Conservation (phyloP, 2,113 vertebrate genomes). For the Ptilorrhoa leucosticta region DNA sequence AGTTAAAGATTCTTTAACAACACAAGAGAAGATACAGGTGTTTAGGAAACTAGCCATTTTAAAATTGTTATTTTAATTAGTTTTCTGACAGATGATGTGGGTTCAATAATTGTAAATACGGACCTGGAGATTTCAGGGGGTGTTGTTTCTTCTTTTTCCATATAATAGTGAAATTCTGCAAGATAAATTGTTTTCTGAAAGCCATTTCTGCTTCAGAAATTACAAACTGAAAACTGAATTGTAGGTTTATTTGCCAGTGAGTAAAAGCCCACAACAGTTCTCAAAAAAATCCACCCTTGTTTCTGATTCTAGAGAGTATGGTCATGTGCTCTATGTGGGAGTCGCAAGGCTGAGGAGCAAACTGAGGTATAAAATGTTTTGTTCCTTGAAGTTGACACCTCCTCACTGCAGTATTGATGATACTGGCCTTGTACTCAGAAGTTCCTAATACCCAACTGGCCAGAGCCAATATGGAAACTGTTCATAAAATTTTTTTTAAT, state of each 20-base stretch:
- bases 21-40: neutral
- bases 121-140: neutral
- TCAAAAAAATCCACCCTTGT: neutral
- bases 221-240: neutral
- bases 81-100: neutral
- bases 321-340: neutral
- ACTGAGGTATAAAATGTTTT: neutral
- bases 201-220: neutral
- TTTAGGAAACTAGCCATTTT: neutral
- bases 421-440: neutral
- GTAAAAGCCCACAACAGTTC: neutral
- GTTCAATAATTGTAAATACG: neutral
- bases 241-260: neutral
- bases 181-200: neutral
- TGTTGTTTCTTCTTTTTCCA: neutral
- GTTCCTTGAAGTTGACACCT: neutral
- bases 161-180: neutral
- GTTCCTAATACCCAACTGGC: neutral
- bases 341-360: neutral
- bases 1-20: neutral
- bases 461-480: neutral
- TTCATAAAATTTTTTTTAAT: neutral
- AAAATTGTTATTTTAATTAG: neutral
- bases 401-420: neutral
- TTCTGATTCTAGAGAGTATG: neutral